phyloP scores from a whole-genome alignment of 1,140 invertebrate genomes.

The Hydropsyche tenuis region DNA sequence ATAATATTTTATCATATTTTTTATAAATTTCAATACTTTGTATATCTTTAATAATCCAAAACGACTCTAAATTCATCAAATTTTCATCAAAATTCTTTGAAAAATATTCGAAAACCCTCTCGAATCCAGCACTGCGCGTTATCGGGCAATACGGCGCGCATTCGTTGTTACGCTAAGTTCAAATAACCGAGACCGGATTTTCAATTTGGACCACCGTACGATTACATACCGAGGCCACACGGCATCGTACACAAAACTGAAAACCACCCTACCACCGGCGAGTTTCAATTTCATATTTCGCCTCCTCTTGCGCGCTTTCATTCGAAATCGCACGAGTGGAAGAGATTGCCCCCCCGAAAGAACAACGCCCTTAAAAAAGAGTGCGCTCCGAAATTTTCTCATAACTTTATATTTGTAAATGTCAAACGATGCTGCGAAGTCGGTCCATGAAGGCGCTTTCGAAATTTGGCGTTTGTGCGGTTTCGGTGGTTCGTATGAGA shows the following conservation, averaged over 20 bases:
- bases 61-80: too few relatives aligned
- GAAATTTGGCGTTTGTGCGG: too few relatives aligned
- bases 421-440: not conserved
- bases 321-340: conserved; percentile 11
- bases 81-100: too few relatives aligned
- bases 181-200: conserved; percentile 47
- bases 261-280: not conserved
- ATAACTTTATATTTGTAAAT: conserved; percentile 2
- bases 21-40: too few relatives aligned
- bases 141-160: conserved; percentile 30
- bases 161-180: conserved; percentile 46
- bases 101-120: too few relatives aligned
- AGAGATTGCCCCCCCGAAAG: conserved; percentile 10
- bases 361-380: conserved; percentile 2
- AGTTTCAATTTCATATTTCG: conserved; percentile 42
- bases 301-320: conserved; percentile 22
- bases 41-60: too few relatives aligned
- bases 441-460: not conserved
- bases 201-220: conserved; percentile 46
- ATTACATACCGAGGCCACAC: conserved; percentile 37
- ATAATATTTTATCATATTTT: too few relatives aligned
- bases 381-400: not conserved
- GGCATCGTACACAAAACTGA: not conserved
- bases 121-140: not conserved
- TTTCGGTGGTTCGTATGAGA: too few relatives aligned